phyloP scores from a whole-genome alignment of 2,888 invertebrate genomes.

The Molorchus minor region DNA sequence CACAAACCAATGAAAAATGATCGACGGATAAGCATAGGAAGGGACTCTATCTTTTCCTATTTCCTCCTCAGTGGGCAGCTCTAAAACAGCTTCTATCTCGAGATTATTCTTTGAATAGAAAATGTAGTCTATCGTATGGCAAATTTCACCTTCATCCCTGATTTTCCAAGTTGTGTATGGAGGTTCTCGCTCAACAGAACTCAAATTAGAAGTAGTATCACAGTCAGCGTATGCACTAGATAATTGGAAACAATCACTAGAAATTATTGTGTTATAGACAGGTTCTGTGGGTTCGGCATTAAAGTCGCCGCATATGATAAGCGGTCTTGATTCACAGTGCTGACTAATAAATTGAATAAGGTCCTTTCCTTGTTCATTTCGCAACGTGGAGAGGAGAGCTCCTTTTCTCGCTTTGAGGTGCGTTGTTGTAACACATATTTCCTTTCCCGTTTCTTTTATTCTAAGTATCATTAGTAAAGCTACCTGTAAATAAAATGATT shows the following conservation, averaged over 20 bases:
- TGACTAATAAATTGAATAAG: slow-evolving; percentile 67
- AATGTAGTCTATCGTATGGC: slow-evolving; percentile 80
- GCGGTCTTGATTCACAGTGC: slow-evolving; percentile 65
- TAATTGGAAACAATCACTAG: slow-evolving; percentile 61
- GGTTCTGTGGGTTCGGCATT: slow-evolving; percentile 79
- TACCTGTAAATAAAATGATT: slow-evolving; percentile 62
- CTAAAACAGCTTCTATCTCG: slow-evolving; percentile 66
- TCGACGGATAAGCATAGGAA: slow-evolving; percentile 75
- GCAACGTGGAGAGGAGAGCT: slow-evolving; percentile 71
- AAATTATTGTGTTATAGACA: slow-evolving; percentile 69
- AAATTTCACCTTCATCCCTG: slow-evolving; percentile 74
- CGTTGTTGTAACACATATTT: slow-evolving; percentile 74
- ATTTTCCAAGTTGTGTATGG: slow-evolving; percentile 81
- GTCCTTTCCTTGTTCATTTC: slow-evolving; percentile 78
- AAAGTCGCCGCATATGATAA: slow-evolving; percentile 78
- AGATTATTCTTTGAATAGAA: slow-evolving; percentile 71
- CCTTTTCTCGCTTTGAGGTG: slow-evolving; percentile 79
- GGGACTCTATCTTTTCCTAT: slow-evolving; percentile 75
- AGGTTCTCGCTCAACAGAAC: slow-evolving; percentile 65
- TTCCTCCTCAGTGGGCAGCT: slow-evolving; percentile 72
- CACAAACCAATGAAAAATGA: slow-evolving; percentile 78
- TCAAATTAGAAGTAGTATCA: slow-evolving; percentile 34
- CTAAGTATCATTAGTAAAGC: slow-evolving; percentile 69
- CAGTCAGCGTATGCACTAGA: slow-evolving; percentile 67
- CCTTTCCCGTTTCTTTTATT: slow-evolving; percentile 66